Conservation (phyloP, 2,888 invertebrate genomes). For the Griposia aprilina region DNA sequence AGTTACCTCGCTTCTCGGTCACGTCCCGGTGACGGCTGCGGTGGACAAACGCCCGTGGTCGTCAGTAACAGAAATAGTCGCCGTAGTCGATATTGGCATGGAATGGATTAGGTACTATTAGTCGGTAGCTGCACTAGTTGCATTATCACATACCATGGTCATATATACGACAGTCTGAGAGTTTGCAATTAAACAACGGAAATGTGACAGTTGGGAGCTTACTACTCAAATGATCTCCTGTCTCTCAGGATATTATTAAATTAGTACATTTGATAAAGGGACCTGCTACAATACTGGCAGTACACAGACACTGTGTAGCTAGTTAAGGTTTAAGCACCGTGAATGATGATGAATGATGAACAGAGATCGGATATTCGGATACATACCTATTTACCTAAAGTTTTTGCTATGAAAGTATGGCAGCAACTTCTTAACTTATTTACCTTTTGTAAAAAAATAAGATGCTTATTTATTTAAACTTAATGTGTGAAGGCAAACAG, state of each 20-base stretch:
- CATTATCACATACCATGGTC: neutral
- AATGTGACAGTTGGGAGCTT: conserved; percentile 28
- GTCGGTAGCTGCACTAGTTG: neutral
- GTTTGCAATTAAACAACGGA: conserved; percentile 37
- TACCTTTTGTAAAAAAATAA: too few relatives aligned
- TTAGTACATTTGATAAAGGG: neutral
- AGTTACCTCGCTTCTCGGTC: neutral
- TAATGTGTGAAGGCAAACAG: too few relatives aligned
- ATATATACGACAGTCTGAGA: neutral
- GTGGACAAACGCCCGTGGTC: neutral
- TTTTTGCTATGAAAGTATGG: too few relatives aligned
- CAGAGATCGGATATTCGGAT: too few relatives aligned
- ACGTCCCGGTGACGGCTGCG: neutral
- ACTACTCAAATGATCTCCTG: conserved; percentile 19
- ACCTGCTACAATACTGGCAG: too few relatives aligned
- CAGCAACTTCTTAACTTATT: too few relatives aligned
- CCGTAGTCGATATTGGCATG: neutral
- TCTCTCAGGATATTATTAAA: conserved; percentile 20
- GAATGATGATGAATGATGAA: neutral
- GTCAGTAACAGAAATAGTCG: neutral
- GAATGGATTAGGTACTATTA: neutral
- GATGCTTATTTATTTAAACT: too few relatives aligned
- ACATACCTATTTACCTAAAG: too few relatives aligned
- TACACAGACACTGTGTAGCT: neutral
- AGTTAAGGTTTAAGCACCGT: neutral